Percentiles rank a stretch among this genome's conserved stretches.
These are phyloP conservation scores for Aphelenchoides fujianensis DNA, from an alignment of 1,140 invertebrate genomes.

Conservation along the genomic window DNA sequence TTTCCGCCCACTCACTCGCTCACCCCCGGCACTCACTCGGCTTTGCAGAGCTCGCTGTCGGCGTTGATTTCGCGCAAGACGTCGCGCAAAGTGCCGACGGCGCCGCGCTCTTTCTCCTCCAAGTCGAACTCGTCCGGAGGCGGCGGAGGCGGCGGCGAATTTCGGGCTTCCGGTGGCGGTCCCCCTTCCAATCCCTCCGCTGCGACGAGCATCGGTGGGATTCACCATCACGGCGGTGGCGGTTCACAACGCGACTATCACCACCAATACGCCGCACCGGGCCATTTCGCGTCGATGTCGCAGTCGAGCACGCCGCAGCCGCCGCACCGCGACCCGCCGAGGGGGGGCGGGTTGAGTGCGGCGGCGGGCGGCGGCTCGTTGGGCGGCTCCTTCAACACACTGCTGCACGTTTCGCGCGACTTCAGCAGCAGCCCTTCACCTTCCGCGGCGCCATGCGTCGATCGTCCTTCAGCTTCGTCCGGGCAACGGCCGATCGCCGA, in stretches of 20 bases:
- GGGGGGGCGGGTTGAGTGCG: background rate
- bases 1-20: no score
- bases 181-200: no score
- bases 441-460: no score
- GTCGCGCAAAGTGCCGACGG: slow-evolving; percentile 49
- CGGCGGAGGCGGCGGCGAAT: background rate
- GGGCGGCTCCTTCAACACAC: background rate
- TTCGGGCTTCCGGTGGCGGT: no score
- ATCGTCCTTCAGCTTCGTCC: no score
- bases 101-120: slow-evolving; percentile 12
- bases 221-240: no score
- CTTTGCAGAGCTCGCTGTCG: slow-evolving; percentile 54
- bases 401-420: background rate
- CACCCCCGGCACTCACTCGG: slow-evolving; percentile 22
- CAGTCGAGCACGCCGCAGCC: slow-evolving; percentile 11
- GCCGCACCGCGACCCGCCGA: background rate
- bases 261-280: background rate
- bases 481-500: no score
- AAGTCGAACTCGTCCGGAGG: slow-evolving; percentile 11
- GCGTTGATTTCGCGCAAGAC: slow-evolving; percentile 54
- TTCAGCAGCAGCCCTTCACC: no score
- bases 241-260: no score
- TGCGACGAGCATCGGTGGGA: no score
- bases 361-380: no score
- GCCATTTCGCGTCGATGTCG: background rate